A percentile compares a stretch with the other conserved stretches of the same genome.
Conservation (phyloP, 1,140 invertebrate genomes). For the Pogonognathellus flavescens region DNA sequence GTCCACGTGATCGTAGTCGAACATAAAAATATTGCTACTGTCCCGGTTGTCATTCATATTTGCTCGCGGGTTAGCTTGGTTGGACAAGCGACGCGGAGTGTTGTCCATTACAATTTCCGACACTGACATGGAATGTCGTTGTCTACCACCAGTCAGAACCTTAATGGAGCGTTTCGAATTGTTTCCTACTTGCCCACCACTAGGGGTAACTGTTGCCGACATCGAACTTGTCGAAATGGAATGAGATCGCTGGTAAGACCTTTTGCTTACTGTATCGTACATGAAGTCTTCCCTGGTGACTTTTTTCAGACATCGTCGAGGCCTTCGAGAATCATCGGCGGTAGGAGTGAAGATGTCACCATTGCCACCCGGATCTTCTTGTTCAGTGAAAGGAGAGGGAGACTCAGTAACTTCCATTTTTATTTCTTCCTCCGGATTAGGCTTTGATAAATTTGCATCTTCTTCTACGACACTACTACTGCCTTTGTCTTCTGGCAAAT, state of each 20-base stretch:
- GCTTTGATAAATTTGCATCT: neutral
- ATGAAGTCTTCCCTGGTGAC: slow-evolving; percentile 54
- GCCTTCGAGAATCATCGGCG: neutral
- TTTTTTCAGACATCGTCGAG: slow-evolving; percentile 46
- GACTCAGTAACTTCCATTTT: neutral
- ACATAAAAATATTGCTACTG: neutral
- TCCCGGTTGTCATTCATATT: neutral
- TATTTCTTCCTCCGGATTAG: neutral
- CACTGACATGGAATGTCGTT: neutral
- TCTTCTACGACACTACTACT: neutral
- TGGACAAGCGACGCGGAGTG: neutral
- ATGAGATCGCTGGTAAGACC: slow-evolving; percentile 43
- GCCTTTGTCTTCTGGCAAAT: neutral
- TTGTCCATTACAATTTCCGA: slow-evolving; percentile 17
- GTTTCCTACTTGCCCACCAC: neutral
- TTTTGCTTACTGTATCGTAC: slow-evolving; percentile 45
- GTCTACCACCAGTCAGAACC: neutral
- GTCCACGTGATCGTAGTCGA: slow-evolving; percentile 15
- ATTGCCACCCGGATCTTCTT: too few relatives aligned
- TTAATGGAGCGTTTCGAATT: neutral
- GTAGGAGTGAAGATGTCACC: neutral
- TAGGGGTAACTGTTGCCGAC: slow-evolving; percentile 8
- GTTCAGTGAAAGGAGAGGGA: neutral
- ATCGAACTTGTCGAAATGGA: neutral
- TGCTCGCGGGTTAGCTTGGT: neutral